Conservation (phyloP, 2,888 invertebrate genomes). For the Drosophila imparisetae region DNA sequence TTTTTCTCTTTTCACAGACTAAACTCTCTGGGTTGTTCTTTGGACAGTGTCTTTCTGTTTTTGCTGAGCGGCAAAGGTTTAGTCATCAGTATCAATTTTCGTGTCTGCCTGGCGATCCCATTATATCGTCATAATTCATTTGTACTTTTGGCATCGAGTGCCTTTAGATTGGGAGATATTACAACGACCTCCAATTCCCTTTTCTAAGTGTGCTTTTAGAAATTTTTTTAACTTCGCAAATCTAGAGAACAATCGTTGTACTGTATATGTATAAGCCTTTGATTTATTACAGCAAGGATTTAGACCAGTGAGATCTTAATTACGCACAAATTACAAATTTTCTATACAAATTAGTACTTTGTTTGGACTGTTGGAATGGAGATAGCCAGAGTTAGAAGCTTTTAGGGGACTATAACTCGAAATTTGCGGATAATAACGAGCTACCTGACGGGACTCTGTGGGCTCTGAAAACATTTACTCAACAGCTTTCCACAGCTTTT, state of each 20-base stretch:
- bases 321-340: neutral
- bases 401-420: too few species aligned
- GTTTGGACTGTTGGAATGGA: neutral
- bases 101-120: slow-evolving; percentile 27
- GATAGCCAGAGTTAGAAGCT: neutral
- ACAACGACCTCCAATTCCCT: neutral
- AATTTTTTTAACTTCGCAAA: neutral
- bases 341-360: neutral
- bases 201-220: neutral
- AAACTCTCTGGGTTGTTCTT: neutral
- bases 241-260: neutral
- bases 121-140: slow-evolving; percentile 28
- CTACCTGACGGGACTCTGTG: neutral
- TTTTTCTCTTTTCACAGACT: neutral
- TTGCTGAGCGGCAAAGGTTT: neutral
- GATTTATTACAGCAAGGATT: neutral
- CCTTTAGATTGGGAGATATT: neutral
- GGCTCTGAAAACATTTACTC: neutral
- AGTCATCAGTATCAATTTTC: neutral
- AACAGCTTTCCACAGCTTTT: neutral
- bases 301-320: neutral
- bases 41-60: neutral
- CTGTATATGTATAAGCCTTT: neutral
- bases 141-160: neutral
- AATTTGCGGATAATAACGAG: neutral